Conservation (phyloP, 1,140 invertebrate species). For the Lasioglossum baleicum region DNA sequence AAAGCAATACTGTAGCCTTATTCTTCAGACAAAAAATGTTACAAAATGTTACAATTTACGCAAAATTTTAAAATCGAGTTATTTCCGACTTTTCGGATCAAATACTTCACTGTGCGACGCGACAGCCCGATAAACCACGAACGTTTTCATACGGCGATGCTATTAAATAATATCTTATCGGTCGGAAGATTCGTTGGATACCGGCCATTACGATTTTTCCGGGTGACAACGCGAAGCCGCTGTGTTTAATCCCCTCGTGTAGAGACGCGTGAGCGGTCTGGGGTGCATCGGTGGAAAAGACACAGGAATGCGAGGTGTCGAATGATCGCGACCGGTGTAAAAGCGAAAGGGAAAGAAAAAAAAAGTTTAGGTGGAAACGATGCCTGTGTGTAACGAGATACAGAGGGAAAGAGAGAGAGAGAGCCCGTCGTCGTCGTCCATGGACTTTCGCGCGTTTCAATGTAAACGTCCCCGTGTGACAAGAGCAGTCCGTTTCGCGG, state of each 20-base stretch:
- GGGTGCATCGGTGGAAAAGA: background rate
- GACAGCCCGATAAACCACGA: background rate
- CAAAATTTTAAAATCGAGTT: too few species aligned
- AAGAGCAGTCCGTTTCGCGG: constrained; percentile 25
- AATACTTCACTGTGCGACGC: too few species aligned
- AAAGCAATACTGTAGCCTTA: too few species aligned
- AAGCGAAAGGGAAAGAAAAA: background rate
- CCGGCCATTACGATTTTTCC: background rate
- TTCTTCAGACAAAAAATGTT: too few species aligned
- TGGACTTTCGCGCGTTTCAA: constrained; percentile 20
- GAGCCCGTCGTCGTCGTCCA: background rate
- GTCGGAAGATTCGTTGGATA: background rate
- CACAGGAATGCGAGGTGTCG: constrained; percentile 20
- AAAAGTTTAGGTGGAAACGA: background rate
- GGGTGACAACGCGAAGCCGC: too few species aligned
- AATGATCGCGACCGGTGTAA: constrained; percentile 3
- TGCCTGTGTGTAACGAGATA: constrained; percentile 11
- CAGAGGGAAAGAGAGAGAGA: too few species aligned
- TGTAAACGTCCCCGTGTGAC: constrained; percentile 14
- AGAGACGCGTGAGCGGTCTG: background rate
- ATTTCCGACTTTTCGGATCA: too few species aligned
- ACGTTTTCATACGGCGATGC: background rate
- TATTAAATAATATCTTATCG: background rate
- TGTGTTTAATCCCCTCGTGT: background rate
- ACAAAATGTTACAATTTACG: too few species aligned